Evolutionary conservation across 2,797 vertebrate genomes (phyloP), one percentile per base, ranked within the genome.

Genomic region (Eleutherodactylus coqui): DNA sequence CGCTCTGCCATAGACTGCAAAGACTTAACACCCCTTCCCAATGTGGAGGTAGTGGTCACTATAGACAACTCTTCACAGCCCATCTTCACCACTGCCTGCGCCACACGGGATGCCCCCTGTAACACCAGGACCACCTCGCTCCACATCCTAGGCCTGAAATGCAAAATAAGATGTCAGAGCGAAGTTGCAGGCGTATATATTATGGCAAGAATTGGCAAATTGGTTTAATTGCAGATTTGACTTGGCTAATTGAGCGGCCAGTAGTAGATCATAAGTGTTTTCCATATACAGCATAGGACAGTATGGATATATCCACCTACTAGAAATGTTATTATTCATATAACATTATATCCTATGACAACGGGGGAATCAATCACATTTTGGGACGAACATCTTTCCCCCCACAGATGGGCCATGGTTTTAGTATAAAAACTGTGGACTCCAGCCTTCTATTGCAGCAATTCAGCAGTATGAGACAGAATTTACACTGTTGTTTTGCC

Each of bases 21-120:
- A 17, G 79, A 92, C 89, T 90, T 92, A 62, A 94, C 84, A 8
- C 91, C 94, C 0, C 91, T 87, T 6, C 93, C 94, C 82, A 95
- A 14, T 2, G 93, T 87, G 2, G 94, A 94, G 92, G 94, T 95
- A 81, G 92, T 93, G 43, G 91, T 90, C 82, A 93, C 89, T 19
- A 96, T 83, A 0, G 91, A 62, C 36, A 96, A 91, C 64, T 94
- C 94, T 47, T 96, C 95, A 21, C 93, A 92, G 72, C 95, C 95
- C 1, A 90, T 93, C 87, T 81, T 72, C 76, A 92, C 88, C 29
- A 96, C 87, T 1, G 95, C 94, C 34, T 92, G 92, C 0, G 94
- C 95, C 70, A 96, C 95, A 75, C 92, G 94, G 49, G 94, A 89
- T 10, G 93, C 94, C 16, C 96, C 96, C 0, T 95, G 93, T 36